Base-by-base conservation (phyloP, 2,888 invertebrate species). In the Thecophora atra region DNA sequence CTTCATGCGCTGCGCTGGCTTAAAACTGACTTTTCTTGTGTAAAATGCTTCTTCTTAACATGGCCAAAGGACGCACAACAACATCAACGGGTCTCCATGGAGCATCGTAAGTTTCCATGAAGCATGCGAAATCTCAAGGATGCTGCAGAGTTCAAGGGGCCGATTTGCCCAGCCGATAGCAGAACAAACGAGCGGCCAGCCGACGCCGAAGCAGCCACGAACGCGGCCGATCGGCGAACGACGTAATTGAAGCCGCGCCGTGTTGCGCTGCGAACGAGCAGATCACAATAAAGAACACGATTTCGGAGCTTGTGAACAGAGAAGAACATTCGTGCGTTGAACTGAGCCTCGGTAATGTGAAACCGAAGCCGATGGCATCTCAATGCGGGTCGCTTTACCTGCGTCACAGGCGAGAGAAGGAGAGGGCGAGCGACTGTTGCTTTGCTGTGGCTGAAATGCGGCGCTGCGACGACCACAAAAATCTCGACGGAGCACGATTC, bases 11-110 rank as follows among this genome's bases (percentile, higher is more conserved):
- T 26, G 15, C 60, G 13, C 15, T n/a, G 60, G 15, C 13, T 28
- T 30, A 5, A 64, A 15, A 42, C 13, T 19, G 15, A 1, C 26
- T 21, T n/a, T 44, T 3, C 47, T 17, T 7, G n/a, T 42, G 37
- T 19, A 64, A 47, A 21, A 17, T 51, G 67, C 73, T 74, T 72
- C 65, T 26, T 74, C 73, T 79, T 37, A 79, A 77, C 80, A 79
- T 81, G 79, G 79, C 80, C 81, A 81, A 81, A 73, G 75, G 73
- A 58, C 58, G 58, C 21, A 75, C 75, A 74, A 56, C 70, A 24
- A 28, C 67, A 68, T 52, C 60, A 69, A 74, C 73, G 75, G 75
- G 73, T 68, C 74, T 62, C 54, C 68, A 42, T 21, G 21, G 56
- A 62, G 24, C 6, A 24, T 7, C 37, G 51, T 52, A 62, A 62